A percentile compares a stretch with the other conserved stretches of the same genome.
These are phyloP conservation scores for Agrilus planipennis DNA, from an alignment of 1,140 invertebrate species.

Conservation along the genomic window DNA sequence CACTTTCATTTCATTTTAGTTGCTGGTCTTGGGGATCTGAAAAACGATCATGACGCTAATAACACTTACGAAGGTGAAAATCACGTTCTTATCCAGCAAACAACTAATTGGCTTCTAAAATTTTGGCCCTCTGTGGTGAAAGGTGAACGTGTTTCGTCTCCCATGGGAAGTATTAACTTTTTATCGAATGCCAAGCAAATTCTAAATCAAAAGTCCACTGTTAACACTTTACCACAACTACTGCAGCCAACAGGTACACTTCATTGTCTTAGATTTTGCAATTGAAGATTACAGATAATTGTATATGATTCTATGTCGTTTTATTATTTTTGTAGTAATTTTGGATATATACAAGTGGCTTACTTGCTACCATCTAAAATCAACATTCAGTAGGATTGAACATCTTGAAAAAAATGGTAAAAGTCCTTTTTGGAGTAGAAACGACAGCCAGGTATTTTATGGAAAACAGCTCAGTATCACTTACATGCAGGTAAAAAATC, in stretches of 20 bases:
- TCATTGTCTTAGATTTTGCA: too few species aligned
- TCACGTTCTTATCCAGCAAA: conserved; percentile 88
- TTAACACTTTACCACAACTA: too few species aligned
- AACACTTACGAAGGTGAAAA: conserved; percentile 95
- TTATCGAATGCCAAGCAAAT: conserved; percentile 43
- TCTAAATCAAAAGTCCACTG: too few species aligned
- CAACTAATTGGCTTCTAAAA: conserved; percentile 77
- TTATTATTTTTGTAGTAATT: too few species aligned
- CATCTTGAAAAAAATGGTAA: conserved; percentile 41
- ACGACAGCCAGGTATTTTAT: conserved; percentile 71
- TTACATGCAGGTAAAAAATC: conserved; percentile 1
- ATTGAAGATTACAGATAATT: too few species aligned
- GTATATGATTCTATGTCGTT: too few species aligned
- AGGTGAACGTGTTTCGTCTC: conserved; percentile 38
- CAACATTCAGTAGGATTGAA: conserved; percentile 52
- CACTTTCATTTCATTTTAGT: conserved; percentile 33
- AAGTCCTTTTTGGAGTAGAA: conserved; percentile 60
- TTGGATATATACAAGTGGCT: conserved; percentile 88
- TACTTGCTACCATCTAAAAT: conserved; percentile 61
- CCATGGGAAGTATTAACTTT: conserved; percentile 52
- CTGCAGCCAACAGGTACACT: too few species aligned
- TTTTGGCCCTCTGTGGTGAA: conserved; percentile 43
- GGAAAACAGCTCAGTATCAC: conserved; percentile 62
- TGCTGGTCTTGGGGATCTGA: conserved; percentile 68
- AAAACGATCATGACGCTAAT: conserved; percentile 83